Percentiles rank a stretch among this genome's conserved stretches.
Conservation (phyloP, 2,888 invertebrate species). For the Drosophila putrida region DNA sequence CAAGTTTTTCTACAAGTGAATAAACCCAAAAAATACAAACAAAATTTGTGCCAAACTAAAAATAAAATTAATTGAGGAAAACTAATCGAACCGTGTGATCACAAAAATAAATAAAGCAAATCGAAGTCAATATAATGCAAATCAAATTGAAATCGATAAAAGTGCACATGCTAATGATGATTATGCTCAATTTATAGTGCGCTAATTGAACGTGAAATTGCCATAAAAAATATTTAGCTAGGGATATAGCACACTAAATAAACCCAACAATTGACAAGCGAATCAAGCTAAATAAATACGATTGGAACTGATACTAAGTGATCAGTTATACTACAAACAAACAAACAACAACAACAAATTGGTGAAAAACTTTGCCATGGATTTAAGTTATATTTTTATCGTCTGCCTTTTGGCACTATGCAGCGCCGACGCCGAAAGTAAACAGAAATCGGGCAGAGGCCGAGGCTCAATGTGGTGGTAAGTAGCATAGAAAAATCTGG, state of each 20-base stretch:
- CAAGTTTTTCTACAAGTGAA: conserved; percentile 48
- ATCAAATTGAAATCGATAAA: conserved; percentile 54
- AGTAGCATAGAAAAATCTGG: conserved; percentile 84
- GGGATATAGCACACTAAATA: conserved; percentile 30
- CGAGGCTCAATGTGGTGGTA: conserved; percentile 97
- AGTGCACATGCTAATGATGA: conserved; percentile 65
- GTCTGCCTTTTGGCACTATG: conserved; percentile 82
- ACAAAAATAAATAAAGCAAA: conserved; percentile 20
- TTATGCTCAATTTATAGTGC: conserved; percentile 77
- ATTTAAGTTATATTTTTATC: conserved; percentile 82
- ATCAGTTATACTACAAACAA: conserved; percentile 30
- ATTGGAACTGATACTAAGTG: conserved; percentile 35
- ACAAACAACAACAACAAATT: conserved; percentile 15
- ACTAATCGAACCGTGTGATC: conserved; percentile 32
- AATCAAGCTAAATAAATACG: conserved; percentile 34
- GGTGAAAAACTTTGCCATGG: conserved; percentile 74
- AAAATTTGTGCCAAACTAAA: conserved; percentile 15
- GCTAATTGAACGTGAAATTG: conserved; percentile 85
- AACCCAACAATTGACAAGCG: conserved; percentile 42
- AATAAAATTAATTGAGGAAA: conserved; percentile 6
- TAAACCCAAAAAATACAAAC: conserved; percentile 18
- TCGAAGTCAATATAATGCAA: conserved; percentile 47
- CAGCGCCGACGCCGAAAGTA: conserved; percentile 81
- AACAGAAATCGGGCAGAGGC: conserved; percentile 90
- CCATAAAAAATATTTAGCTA: conserved; percentile 55